Evolutionary conservation across 2,888 invertebrate species (phyloP).

Genomic region (Sinelater perroti): DNA sequence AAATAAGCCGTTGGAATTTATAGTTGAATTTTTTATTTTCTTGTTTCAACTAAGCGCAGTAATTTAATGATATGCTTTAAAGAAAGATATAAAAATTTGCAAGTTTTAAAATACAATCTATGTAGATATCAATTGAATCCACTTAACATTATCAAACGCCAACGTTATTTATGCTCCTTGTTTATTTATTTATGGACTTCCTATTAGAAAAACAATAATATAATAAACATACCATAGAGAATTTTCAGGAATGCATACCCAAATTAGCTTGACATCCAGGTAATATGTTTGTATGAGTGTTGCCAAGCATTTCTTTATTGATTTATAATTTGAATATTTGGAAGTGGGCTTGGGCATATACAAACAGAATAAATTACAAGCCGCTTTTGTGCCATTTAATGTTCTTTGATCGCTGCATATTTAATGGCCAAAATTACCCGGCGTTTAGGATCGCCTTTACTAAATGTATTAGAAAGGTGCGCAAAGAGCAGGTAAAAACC

Average conservation of each 20-base stretch:
- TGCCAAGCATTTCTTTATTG: conserved; percentile 45
- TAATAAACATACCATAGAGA: conserved; percentile 7
- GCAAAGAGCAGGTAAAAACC: not conserved
- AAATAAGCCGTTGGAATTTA: too few relatives aligned
- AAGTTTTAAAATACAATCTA: too few relatives aligned
- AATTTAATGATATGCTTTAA: too few relatives aligned
- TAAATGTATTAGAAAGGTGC: not conserved
- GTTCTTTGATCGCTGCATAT: conserved; percentile 5
- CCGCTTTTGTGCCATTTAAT: conserved; percentile 17
- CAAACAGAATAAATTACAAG: conserved; percentile 22
- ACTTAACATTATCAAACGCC: too few relatives aligned
- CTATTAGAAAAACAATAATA: too few relatives aligned
- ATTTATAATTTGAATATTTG: conserved; percentile 40
- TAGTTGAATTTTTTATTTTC: too few relatives aligned
- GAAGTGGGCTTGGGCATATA: conserved; percentile 21
- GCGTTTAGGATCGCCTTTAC: not conserved
- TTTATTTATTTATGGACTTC: too few relatives aligned
- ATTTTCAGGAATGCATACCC: conserved; percentile 9
- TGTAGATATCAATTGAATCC: too few relatives aligned
- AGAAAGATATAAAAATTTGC: too few relatives aligned
- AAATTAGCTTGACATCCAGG: conserved; percentile 25
- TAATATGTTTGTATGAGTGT: conserved; percentile 46
- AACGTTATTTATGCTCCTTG: too few relatives aligned
- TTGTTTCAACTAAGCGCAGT: too few relatives aligned
- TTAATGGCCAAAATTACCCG: not conserved